Percentiles rank a stretch among this genome's conserved stretches.
Evolutionary conservation across 2,113 vertebrate species (phyloP).

Genomic region (Mormoops blainvillei): DNA sequence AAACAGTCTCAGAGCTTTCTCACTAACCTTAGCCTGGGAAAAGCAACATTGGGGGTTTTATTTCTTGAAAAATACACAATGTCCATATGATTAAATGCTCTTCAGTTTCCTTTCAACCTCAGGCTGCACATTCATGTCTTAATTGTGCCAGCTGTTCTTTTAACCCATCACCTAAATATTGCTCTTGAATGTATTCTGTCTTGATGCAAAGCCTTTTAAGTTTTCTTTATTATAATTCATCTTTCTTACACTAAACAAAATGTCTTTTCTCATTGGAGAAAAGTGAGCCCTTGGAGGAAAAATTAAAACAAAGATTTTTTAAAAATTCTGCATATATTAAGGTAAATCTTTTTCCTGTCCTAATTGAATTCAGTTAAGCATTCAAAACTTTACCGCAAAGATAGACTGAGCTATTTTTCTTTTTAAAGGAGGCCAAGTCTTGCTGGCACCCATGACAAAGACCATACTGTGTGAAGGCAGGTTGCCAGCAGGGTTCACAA

Average conservation of each 20-base stretch:
- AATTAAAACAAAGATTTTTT: background rate
- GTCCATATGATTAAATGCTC: slow-evolving; percentile 60
- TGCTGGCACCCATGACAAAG: slow-evolving; percentile 7
- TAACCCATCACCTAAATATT: slow-evolving; percentile 53
- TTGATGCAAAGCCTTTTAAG: slow-evolving; percentile 32
- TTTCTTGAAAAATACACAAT: slow-evolving; percentile 53
- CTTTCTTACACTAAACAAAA: slow-evolving; percentile 38
- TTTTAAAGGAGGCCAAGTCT: slow-evolving; percentile 50
- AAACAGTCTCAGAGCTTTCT: slow-evolving; percentile 48
- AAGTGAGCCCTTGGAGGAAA: background rate
- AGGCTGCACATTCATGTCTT: slow-evolving; percentile 6
- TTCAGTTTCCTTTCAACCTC: slow-evolving; percentile 30
- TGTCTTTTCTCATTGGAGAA: slow-evolving; percentile 22
- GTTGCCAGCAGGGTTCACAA: background rate
- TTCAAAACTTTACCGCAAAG: slow-evolving; percentile 25
- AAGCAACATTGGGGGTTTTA: slow-evolving; percentile 57
- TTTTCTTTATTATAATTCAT: slow-evolving; percentile 35
- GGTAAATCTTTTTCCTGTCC: background rate
- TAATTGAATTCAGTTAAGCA: slow-evolving; percentile 59
- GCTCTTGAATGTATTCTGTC: slow-evolving; percentile 8
- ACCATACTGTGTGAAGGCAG: background rate
- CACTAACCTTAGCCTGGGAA: slow-evolving; percentile 50
- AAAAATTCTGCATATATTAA: background rate
- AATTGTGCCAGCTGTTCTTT: slow-evolving; percentile 58
- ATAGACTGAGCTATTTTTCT: slow-evolving; percentile 43